Conservation (phyloP, 2,888 invertebrate species). For the Acleris laterana region DNA sequence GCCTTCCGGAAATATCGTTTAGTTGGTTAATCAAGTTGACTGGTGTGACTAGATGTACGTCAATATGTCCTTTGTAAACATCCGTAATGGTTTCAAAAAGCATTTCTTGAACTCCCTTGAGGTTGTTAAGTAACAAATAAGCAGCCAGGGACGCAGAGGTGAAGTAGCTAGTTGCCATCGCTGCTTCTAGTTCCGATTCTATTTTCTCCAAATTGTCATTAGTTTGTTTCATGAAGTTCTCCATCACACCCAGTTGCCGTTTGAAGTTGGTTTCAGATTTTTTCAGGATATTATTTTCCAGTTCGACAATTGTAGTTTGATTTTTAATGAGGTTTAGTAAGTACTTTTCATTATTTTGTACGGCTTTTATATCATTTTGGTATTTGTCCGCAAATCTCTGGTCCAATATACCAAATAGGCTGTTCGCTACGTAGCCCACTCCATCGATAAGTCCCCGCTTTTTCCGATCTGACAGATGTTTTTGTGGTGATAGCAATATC, state of each 20-base stretch:
- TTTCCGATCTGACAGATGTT: constrained; percentile 16
- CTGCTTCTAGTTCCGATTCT: constrained; percentile 1
- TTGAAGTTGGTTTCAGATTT: constrained; percentile 9
- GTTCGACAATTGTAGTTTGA: constrained; percentile 34
- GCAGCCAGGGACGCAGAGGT: constrained; percentile 30
- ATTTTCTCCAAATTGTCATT: constrained; percentile 10
- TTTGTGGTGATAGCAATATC: constrained; percentile 25
- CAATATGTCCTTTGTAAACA: constrained; percentile 41
- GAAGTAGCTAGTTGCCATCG: constrained; percentile 30
- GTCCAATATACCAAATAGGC: constrained; percentile 36
- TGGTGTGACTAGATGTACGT: no score
- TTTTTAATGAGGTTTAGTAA: constrained; percentile 30
- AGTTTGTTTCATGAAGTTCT: constrained; percentile 26
- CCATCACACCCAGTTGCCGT: background rate
- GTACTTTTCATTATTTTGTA: constrained; percentile 32
- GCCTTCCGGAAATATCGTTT: constrained; percentile 33
- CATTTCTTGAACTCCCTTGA: constrained; percentile 39
- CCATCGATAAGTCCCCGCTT: constrained; percentile 11
- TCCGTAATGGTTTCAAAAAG: constrained; percentile 40
- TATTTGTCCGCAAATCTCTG: constrained; percentile 35
- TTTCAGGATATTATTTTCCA: constrained; percentile 34
- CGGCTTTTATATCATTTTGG: constrained; percentile 26
- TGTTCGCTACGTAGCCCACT: constrained; percentile 28
- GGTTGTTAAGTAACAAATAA: constrained; percentile 23
- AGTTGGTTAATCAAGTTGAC: constrained; percentile 37